Conservation (phyloP, 2,888 invertebrate genomes). For the Neoaliturus tenellus region DNA sequence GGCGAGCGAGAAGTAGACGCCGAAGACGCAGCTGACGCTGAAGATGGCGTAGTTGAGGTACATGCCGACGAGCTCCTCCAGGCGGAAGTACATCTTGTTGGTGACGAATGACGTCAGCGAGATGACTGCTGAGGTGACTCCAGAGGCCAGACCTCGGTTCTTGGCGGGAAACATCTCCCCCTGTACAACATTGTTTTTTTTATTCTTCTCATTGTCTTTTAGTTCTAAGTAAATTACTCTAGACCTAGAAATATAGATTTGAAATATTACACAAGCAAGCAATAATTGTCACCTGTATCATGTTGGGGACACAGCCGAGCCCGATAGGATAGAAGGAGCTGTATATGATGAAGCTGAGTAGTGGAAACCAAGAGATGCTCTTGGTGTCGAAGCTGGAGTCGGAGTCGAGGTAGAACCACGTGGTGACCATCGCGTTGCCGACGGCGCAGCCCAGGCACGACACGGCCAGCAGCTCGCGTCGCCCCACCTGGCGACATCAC, state of each 20-base stretch:
- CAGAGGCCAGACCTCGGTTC: conserved; percentile 78
- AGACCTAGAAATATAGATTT: no score
- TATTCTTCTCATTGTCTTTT: no score
- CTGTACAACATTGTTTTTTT: no score
- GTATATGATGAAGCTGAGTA: conserved; percentile 77
- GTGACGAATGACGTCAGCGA: conserved; percentile 77
- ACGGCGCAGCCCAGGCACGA: conserved; percentile 70
- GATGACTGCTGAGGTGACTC: conserved; percentile 76
- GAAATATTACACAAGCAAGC: no score
- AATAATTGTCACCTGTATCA: conserved; percentile 79
- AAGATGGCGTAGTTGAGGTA: conserved; percentile 82
- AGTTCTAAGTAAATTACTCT: no score
- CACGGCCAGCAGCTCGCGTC: conserved; percentile 78
- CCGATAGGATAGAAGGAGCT: conserved; percentile 78
- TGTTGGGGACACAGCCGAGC: conserved; percentile 78
- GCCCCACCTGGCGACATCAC: no score
- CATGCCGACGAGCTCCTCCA: conserved; percentile 77
- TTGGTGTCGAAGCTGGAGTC: conserved; percentile 60
- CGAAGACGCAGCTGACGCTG: conserved; percentile 76
- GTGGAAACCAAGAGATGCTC: conserved; percentile 61
- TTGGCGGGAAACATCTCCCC: conserved; percentile 80
- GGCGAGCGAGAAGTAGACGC: conserved; percentile 77
- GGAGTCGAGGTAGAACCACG: conserved; percentile 62
- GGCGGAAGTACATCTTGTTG: conserved; percentile 77
- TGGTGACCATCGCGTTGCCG: conserved; percentile 60